Base-by-base conservation (phyloP, 2,797 vertebrate genomes). In the Eremophila alpestris region DNA sequence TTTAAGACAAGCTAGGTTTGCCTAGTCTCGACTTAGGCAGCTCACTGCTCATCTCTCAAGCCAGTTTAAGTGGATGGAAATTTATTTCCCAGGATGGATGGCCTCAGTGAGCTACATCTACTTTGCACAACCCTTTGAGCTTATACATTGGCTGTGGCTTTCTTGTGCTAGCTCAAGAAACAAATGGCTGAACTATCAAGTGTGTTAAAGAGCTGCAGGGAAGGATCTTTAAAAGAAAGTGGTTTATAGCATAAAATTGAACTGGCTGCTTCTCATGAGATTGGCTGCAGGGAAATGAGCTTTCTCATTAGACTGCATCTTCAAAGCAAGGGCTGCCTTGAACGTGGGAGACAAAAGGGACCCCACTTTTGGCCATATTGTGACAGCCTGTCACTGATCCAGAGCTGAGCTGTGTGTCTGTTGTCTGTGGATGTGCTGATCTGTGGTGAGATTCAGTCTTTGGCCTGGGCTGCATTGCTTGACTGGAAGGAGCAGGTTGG, bases 201-300 rank as follows among this genome's bases (percentile, higher is more conserved):
- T 75, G 83, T 65, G 87, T 60, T 93, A 52, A 92, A 80, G 81
- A 87, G 87, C 71, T 90, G 49, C 69, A 75, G 85, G 51, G 54
- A 89, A 75, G 46, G 82, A 76, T 71, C 85, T 68, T 88, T 85
- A 71, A 94, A 92, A 63, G 89, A 93, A 56, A 68, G 83, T 73
- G 81, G 41, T 88, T 84, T 90, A 26, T 4, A 81, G 43, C 58
- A 24, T 64, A 59, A 93, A 91, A 75, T 76, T 65, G 40, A 94
- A 48, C 87, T 81, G 87, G 48, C 76, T 88, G 65, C 91, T 90
- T 71, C 65, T 68, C 18, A 12, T 71, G 73, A 88, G 89, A 71
- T 75, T 68, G 68, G 69, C 87, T 93, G 69, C 54, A 78, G 79
- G 87, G 80, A 78, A 78, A 55, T 75, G 55, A 86, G 54, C 13